These are phyloP conservation scores for Allygus modestus DNA, from an alignment of 2,888 invertebrate genomes.

Conservation along the genomic window DNA sequence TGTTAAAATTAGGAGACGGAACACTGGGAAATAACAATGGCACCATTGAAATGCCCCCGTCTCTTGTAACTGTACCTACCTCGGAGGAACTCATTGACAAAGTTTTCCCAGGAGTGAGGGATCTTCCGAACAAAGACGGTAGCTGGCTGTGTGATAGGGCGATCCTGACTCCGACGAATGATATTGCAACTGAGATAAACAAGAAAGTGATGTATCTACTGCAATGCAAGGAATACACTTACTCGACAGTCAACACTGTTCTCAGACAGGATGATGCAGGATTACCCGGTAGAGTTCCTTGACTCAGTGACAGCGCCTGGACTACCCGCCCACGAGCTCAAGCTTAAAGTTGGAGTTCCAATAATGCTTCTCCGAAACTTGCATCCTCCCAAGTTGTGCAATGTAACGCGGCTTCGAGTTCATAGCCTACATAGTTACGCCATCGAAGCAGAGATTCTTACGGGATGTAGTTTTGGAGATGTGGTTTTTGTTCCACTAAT, in stretches of 20 bases:
- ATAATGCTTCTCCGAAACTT: constrained; percentile 42
- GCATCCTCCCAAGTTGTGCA: not conserved
- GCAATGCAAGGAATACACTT: constrained; percentile 3
- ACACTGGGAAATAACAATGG: not conserved
- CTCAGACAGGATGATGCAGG: constrained; percentile 54
- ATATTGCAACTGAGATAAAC: constrained; percentile 49
- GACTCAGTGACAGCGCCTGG: constrained; percentile 62
- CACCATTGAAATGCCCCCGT: not conserved
- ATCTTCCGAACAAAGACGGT: not conserved
- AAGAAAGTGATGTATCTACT: constrained; percentile 34
- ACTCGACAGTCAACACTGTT: constrained; percentile 56
- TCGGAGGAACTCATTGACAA: not conserved
- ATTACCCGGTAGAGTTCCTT: constrained; percentile 63
- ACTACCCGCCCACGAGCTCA: constrained; percentile 60
- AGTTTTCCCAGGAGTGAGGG: not conserved
- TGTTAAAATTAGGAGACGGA: not conserved
- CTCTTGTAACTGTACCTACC: not conserved
- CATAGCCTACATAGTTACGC: not conserved
- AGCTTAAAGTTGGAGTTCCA: constrained; percentile 60
- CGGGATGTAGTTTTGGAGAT: constrained; percentile 10
- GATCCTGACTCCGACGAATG: constrained; percentile 46
- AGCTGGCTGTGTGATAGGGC: not conserved
- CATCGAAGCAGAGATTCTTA: constrained; percentile 31
- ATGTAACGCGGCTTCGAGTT: constrained; percentile 38
- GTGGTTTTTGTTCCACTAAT: constrained; percentile 20